These are phyloP conservation scores for Ophion ventricosus DNA, from an alignment of 2,888 invertebrate species.

Conservation along the genomic window DNA sequence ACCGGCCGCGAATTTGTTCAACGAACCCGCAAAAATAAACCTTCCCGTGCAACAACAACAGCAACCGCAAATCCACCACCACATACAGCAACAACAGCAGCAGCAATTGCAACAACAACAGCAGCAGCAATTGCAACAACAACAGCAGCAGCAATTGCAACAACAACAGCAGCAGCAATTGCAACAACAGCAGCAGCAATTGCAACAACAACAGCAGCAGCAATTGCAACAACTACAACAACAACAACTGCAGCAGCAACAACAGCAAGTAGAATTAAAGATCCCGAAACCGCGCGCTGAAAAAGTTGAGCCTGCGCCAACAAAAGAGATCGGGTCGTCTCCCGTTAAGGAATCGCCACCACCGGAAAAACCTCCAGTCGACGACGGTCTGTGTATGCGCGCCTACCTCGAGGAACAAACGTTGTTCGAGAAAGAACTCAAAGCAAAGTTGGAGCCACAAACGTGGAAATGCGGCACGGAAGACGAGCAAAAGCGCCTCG, in stretches of 20 bases:
- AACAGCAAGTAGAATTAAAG: constrained; percentile 60
- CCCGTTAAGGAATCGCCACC: constrained; percentile 68
- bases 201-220: constrained; percentile 34
- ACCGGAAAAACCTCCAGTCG: constrained; percentile 72
- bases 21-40: constrained; percentile 44
- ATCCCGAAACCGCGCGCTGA: constrained; percentile 59
- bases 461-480: constrained; percentile 85
- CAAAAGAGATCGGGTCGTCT: constrained; percentile 57
- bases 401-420: constrained; percentile 78
- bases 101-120: constrained; percentile 44
- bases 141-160: constrained; percentile 27
- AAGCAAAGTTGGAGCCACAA: constrained; percentile 72
- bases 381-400: constrained; percentile 75
- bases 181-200: constrained; percentile 22
- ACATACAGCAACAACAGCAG: constrained; percentile 33
- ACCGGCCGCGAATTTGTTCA: constrained; percentile 59
- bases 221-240: constrained; percentile 28
- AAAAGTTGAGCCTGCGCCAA: constrained; percentile 53
- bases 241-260: constrained; percentile 22
- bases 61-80: constrained; percentile 29
- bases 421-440: constrained; percentile 79
- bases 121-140: constrained; percentile 42
- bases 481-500: constrained; percentile 85
- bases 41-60: constrained; percentile 42
- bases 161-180: constrained; percentile 32